Conservation (phyloP, 2,113 vertebrate genomes). For the Suricata suricatta region DNA sequence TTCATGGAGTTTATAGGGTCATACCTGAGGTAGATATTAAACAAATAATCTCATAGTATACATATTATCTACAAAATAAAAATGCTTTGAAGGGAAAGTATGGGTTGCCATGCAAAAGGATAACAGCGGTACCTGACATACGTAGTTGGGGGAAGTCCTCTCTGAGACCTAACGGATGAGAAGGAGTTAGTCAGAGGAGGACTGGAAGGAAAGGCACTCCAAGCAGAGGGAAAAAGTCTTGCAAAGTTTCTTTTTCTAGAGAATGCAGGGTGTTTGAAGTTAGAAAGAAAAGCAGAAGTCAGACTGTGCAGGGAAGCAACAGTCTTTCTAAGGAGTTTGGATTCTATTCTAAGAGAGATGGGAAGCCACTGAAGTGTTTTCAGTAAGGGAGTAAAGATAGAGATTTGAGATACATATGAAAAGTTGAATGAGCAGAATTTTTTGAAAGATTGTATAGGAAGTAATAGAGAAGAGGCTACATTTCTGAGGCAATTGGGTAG, state of each 20-base stretch:
- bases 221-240: neutral
- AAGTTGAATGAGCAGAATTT: neutral
- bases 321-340: conserved; percentile 7
- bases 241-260: neutral
- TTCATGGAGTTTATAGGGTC: neutral
- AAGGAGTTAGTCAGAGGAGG: neutral
- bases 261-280: neutral
- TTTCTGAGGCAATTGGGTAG: neutral
- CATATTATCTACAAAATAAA: neutral
- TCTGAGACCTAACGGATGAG: neutral
- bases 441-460: neutral
- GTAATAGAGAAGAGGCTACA: neutral
- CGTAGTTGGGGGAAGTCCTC: neutral
- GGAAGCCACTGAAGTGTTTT: neutral
- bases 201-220: neutral
- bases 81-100: neutral
- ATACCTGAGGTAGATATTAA: neutral
- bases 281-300: neutral
- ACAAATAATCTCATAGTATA: neutral
- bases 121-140: neutral
- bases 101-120: neutral
- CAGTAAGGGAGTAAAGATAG: neutral
- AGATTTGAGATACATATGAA: neutral
- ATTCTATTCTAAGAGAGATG: neutral
- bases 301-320: neutral